A percentile compares a stretch with the other conserved stretches of the same genome.
phyloP scores from a whole-genome alignment of 1,140 invertebrate genomes.

The Pseudomyrmex pallidus region DNA sequence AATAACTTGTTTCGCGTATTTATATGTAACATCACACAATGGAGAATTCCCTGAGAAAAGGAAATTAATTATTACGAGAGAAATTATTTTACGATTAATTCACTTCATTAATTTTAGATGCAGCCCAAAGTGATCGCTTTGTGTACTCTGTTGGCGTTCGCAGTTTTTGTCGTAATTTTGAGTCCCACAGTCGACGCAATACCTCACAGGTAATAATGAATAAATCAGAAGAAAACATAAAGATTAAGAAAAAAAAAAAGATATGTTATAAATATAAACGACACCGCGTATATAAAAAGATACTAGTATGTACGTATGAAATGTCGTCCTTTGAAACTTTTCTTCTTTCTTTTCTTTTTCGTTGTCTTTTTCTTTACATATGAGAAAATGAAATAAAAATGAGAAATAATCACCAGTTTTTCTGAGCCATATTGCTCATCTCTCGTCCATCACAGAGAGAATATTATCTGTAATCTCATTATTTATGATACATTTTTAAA shows the following conservation, averaged over 20 bases:
- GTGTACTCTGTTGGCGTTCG: conserved; percentile 70
- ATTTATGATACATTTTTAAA: conserved; percentile 17
- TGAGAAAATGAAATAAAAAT: too few species aligned
- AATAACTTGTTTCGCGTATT: background rate
- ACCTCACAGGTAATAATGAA: conserved; percentile 69
- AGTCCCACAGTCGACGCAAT: conserved; percentile 67
- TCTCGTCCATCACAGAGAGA: too few species aligned
- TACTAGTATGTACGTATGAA: too few species aligned
- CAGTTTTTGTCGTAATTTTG: conserved; percentile 58
- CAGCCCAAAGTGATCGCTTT: conserved; percentile 71
- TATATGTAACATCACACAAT: background rate
- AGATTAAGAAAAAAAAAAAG: background rate
- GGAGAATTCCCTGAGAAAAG: too few species aligned
- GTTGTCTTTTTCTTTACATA: too few species aligned
- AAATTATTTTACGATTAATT: background rate
- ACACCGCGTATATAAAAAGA: too few species aligned
- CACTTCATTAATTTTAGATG: conserved; percentile 65
- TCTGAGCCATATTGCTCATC: too few species aligned
- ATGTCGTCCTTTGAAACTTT: too few species aligned
- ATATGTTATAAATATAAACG: background rate
- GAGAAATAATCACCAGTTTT: too few species aligned
- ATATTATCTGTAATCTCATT: too few species aligned
- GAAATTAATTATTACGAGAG: too few species aligned
- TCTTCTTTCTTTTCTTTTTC: too few species aligned
- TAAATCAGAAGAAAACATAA: background rate